phyloP scores from a whole-genome alignment of 2,113 vertebrate species.

The Etheostoma spectabile region DNA sequence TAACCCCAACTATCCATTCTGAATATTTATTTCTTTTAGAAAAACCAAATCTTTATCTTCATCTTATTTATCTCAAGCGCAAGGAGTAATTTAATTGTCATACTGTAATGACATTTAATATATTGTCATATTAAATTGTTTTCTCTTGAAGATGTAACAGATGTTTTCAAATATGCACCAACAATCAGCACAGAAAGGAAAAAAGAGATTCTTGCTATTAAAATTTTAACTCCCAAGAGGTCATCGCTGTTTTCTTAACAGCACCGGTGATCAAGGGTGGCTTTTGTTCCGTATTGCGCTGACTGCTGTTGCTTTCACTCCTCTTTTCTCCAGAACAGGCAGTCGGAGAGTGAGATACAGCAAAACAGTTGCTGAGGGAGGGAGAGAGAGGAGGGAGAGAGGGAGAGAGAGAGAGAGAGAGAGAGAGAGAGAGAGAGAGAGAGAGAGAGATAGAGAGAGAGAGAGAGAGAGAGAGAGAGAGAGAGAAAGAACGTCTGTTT shows the following conservation, averaged over 20 bases:
- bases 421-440: slow-evolving; percentile 53
- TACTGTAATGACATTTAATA: not conserved
- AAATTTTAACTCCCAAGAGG: slow-evolving; percentile 36
- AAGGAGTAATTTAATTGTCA: not conserved
- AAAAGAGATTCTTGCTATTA: not conserved
- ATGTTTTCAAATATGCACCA: not conserved
- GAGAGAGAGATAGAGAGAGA: slow-evolving; percentile 27
- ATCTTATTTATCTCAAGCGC: not conserved
- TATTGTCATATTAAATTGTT: not conserved
- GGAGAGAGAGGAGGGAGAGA: too few species aligned
- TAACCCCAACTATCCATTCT: too few species aligned
- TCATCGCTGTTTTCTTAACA: slow-evolving; percentile 56
- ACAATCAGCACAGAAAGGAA: not conserved
- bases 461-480: slow-evolving; percentile 38
- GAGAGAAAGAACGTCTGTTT: slow-evolving; percentile 72
- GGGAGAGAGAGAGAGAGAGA: slow-evolving; percentile 30
- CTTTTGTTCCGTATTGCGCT: slow-evolving; percentile 51
- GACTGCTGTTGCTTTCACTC: slow-evolving; percentile 40
- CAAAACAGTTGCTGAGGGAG: slow-evolving; percentile 40
- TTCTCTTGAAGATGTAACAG: not conserved
- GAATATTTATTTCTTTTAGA: too few species aligned
- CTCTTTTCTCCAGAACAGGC: slow-evolving; percentile 30
- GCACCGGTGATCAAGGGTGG: slow-evolving; percentile 36
- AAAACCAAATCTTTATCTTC: not conserved
- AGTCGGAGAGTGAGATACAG: slow-evolving; percentile 33